Percentiles rank a stretch among this genome's conserved stretches.
These are phyloP conservation scores for Sphaerodactylus townsendi DNA, from an alignment of 2,113 vertebrate genomes.

Conservation along the genomic window DNA sequence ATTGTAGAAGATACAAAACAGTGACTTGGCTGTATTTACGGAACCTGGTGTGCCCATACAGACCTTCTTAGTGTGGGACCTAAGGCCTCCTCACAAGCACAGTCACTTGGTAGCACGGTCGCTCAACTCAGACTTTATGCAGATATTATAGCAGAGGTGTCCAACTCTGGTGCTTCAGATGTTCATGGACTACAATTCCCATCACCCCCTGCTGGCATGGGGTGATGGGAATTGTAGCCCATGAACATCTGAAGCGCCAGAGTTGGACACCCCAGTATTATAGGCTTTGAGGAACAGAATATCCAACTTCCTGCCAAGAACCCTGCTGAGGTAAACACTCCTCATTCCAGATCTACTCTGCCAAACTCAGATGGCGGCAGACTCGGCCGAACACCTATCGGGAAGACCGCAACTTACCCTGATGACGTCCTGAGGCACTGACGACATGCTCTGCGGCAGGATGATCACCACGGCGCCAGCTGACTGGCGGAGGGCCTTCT, in stretches of 20 bases:
- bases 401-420: constrained; percentile 72
- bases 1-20: neutral
- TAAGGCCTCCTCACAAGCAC: neutral
- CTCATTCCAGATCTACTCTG: neutral
- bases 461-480: constrained; percentile 96
- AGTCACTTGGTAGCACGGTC: neutral
- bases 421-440: constrained; percentile 93
- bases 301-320: neutral
- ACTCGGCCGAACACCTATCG: too few species aligned
- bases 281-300: neutral
- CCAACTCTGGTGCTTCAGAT: too few species aligned
- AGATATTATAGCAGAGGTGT: too few species aligned
- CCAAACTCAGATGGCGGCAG: too few species aligned
- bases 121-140: too few species aligned
- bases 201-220: too few species aligned
- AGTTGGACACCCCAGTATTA: too few species aligned
- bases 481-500: constrained; percentile 93
- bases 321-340: neutral
- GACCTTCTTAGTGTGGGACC: neutral
- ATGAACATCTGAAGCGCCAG: too few species aligned
- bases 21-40: neutral
- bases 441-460: constrained; percentile 90
- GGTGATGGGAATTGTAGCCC: too few species aligned
- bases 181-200: too few species aligned
- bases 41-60: neutral